phyloP scores from a whole-genome alignment of 2,888 invertebrate species.

The Thalpophila matura region DNA sequence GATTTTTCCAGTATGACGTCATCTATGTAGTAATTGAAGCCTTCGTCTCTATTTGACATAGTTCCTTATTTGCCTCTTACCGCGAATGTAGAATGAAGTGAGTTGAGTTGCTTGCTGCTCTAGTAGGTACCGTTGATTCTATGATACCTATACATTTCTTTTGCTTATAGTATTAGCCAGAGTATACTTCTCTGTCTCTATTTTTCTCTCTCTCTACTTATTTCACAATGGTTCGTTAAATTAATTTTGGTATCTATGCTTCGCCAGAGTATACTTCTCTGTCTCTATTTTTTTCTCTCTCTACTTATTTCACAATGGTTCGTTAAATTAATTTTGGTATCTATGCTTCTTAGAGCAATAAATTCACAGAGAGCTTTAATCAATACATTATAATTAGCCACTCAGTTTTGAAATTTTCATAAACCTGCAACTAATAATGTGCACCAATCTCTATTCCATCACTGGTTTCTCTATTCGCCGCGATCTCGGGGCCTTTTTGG shows the following conservation, averaged over 20 bases:
- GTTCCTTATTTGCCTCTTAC: not conserved
- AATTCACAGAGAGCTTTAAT: too few species aligned
- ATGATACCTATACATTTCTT: not conserved
- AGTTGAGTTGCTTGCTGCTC: not conserved
- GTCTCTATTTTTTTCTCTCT: too few species aligned
- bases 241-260: too few species aligned
- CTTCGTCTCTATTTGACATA: conserved; percentile 27
- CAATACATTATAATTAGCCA: not conserved
- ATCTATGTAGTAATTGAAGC: conserved; percentile 30
- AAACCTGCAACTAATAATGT: not conserved
- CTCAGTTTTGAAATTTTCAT: not conserved
- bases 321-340: too few species aligned
- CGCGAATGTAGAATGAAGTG: not conserved
- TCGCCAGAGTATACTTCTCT: too few species aligned
- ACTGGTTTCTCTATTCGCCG: conserved; percentile 25
- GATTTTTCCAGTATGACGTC: conserved; percentile 30
- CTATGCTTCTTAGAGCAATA: too few species aligned
- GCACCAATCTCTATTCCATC: conserved; percentile 6
- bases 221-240: too few species aligned
- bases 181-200: too few species aligned
- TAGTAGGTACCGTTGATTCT: not conserved
- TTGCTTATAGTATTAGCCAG: not conserved
- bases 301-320: too few species aligned
- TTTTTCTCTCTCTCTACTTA: too few species aligned
- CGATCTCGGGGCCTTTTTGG: conserved; percentile 31